Base-by-base conservation (phyloP, 2,797 vertebrate species). In the Leucoraja ocellata region DNA sequence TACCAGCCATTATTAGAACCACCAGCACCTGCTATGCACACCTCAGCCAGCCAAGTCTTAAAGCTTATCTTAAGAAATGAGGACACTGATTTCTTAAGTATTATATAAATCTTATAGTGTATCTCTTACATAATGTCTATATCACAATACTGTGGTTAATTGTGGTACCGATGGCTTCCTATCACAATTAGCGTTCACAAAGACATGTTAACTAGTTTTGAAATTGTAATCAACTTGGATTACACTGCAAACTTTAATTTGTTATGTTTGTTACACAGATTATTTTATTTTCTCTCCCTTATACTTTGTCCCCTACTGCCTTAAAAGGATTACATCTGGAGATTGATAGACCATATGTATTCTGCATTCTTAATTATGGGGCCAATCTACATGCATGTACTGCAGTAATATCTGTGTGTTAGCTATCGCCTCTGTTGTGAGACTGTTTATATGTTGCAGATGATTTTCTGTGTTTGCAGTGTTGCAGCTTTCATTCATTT, bases 1-100 rank as follows among this genome's bases (percentile, higher is more conserved):
- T 96, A 96, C 95, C 96, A 95, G 95, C 96, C 96, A 94, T 96
- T 97, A 96, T 96, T 97, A 97, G 97, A 94, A 95, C 95, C 96
- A 91, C 94, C 94, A 95, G 94, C 97, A 97, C 96, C 96, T 97
- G 97, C 95, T 94, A 93, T 39, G 93, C 95, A 94, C 95, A 95
- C 95, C 95, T 96, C 96, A 96, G 94, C 94, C 95, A 96, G 95
- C 95, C 96, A 96, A 95, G 94, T 92, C 92, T 71, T 91, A 95
- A 84, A 94, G 94, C 0, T 8, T 11, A 58, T 93, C 94, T 94
- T 93, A 94, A 91, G 94, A 93, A 94, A 91, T 91, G 13, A 91
- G 46, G 39, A 65, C 9, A 23, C 1, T 83, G 46, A 10, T 83
- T 58, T 25, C 21, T 83, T 23, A 11, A 91, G 71, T 46, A 32